phyloP scores from a whole-genome alignment of 1,140 invertebrate genomes.

The Xylocopa sonorina region DNA sequence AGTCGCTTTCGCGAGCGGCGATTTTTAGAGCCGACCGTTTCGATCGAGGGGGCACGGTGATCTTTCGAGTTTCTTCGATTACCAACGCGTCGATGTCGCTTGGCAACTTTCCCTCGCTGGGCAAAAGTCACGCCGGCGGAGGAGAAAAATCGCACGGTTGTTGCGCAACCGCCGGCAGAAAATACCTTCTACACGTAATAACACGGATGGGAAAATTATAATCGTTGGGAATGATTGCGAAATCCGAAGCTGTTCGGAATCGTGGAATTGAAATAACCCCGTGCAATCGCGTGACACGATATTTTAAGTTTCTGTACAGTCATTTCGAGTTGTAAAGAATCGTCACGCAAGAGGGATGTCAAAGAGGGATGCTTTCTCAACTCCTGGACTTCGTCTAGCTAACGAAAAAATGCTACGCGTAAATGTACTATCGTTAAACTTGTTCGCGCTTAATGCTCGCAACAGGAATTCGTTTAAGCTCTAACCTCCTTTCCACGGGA shows the following conservation, averaged over 20 bases:
- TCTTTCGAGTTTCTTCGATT: background rate
- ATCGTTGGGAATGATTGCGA: background rate
- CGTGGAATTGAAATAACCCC: background rate
- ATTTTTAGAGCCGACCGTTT: background rate
- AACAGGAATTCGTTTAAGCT: background rate
- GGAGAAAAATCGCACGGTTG: background rate
- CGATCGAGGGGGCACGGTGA: background rate
- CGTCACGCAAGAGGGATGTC: too few species aligned
- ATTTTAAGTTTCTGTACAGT: too few species aligned
- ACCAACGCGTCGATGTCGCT: background rate
- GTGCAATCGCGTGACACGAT: too few species aligned
- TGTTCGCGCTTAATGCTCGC: background rate
- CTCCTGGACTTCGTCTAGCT: too few species aligned
- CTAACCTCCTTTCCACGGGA: background rate
- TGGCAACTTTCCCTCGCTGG: constrained; percentile 1
- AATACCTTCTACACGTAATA: background rate
- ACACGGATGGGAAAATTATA: background rate
- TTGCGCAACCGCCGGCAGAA: background rate
- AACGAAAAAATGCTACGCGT: background rate
- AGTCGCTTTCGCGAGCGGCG: constrained; percentile 62
- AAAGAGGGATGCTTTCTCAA: too few species aligned
- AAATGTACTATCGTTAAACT: constrained; percentile 7
- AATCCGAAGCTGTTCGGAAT: background rate
- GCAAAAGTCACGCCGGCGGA: background rate
- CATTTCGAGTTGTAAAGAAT: too few species aligned